Conservation (phyloP, 2,797 vertebrate genomes). For the Macrochelys suwanniensis region DNA sequence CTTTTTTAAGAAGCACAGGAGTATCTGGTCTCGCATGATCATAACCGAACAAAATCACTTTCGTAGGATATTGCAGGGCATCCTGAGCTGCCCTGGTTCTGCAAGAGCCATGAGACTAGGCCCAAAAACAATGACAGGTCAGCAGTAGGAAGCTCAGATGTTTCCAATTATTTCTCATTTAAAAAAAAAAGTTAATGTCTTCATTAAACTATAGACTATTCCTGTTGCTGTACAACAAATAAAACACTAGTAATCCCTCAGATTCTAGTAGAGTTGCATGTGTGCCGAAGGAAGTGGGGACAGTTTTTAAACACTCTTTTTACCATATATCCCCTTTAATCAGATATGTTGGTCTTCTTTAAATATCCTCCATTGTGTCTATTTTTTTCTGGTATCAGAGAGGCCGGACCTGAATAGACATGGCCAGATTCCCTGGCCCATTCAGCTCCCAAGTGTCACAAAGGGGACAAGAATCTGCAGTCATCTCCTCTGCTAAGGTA, state of each 20-base stretch:
- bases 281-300: not conserved
- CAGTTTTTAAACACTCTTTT: not conserved
- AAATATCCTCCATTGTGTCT: not conserved
- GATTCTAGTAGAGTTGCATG: not conserved
- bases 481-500: not conserved
- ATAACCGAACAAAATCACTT: conserved; percentile 27
- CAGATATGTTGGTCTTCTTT: not conserved
- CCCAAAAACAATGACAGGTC: not conserved
- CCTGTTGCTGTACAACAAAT: not conserved
- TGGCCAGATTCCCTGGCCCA: not conserved
- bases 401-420: not conserved
- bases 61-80: not conserved
- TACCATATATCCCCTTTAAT: not conserved
- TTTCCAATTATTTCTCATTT: not conserved
- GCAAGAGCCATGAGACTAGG: not conserved
- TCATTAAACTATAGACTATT: not conserved
- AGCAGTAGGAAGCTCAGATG: not conserved
- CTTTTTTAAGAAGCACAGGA: conserved; percentile 16
- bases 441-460: not conserved
- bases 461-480: not conserved
- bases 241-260: not conserved
- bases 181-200: not conserved
- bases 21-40: not conserved
- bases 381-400: not conserved
- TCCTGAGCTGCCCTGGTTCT: not conserved